These are phyloP conservation scores for Brachionus rotundiformis DNA, from an alignment of 1,140 invertebrate genomes.

Conservation along the genomic window DNA sequence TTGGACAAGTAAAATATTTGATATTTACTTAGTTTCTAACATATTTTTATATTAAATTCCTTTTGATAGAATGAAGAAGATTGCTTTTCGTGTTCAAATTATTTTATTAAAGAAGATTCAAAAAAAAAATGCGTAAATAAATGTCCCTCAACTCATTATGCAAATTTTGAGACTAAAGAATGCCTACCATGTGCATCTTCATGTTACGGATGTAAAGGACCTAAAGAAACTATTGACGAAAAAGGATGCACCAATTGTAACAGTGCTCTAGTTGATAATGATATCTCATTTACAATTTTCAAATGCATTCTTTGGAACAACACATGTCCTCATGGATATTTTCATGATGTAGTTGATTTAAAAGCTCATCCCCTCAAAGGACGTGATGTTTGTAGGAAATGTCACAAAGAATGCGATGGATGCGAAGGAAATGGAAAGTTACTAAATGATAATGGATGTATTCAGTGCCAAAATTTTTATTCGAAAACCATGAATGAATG, in stretches of 20 bases:
- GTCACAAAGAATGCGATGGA: constrained; percentile 14
- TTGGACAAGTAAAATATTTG: neutral
- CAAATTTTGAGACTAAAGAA: neutral
- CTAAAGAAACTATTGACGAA: neutral
- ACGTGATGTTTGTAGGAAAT: constrained; percentile 20
- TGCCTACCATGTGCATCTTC: constrained; percentile 6
- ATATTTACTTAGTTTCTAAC: neutral
- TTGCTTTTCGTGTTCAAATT: constrained; percentile 18
- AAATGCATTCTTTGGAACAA: constrained; percentile 7
- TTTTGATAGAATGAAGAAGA: constrained; percentile 30
- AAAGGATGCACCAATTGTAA: constrained; percentile 33
- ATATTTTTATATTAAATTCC: neutral
- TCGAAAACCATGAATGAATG: neutral
- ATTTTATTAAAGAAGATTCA: neutral
- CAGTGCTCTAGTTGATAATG: constrained; percentile 26
- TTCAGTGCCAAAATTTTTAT: constrained; percentile 12
- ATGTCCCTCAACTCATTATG: neutral
- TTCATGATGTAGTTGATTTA: neutral
- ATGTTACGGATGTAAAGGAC: constrained; percentile 27
- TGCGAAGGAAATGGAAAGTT: neutral
- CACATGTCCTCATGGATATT: neutral
- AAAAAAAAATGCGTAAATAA: neutral
- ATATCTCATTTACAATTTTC: neutral
- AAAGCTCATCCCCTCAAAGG: neutral
- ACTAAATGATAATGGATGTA: neutral